phyloP scores from a whole-genome alignment of 2,797 vertebrate species.

The Urophycis tenuis region DNA sequence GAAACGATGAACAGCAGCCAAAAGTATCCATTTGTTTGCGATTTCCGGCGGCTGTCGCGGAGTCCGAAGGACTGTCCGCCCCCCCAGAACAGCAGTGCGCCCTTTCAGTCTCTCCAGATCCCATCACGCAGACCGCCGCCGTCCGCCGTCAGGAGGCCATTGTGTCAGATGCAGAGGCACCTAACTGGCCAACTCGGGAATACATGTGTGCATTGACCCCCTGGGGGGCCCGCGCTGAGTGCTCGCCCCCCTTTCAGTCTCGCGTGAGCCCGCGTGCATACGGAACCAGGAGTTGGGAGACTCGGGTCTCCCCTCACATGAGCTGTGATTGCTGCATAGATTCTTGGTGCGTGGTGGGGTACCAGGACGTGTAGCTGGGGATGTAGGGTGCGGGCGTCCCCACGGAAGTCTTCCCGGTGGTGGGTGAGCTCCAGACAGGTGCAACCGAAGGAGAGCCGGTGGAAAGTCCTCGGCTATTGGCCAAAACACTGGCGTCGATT shows the following conservation, averaged over 20 bases:
- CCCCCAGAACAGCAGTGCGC: constrained; percentile 48
- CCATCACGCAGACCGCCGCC: constrained; percentile 42
- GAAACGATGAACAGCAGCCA: constrained; percentile 63
- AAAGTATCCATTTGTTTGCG: constrained; percentile 55
- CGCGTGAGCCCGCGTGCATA: constrained; percentile 41
- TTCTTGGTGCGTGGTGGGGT: constrained; percentile 94
- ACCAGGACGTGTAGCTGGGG: constrained; percentile 98
- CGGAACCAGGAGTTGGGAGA: constrained; percentile 37
- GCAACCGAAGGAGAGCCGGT: constrained; percentile 85
- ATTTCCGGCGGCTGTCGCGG: constrained; percentile 51
- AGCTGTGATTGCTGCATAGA: constrained; percentile 98
- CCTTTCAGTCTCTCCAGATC: constrained; percentile 59
- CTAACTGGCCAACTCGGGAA: constrained; percentile 69
- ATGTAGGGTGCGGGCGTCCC: constrained; percentile 88
- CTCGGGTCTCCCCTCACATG: constrained; percentile 78
- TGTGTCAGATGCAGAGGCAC: constrained; percentile 63
- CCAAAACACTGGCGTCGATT: constrained; percentile 81
- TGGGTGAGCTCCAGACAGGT: constrained; percentile 87
- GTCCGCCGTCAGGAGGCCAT: constrained; percentile 61
- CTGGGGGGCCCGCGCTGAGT: constrained; percentile 39
- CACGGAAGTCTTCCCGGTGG: constrained; percentile 83
- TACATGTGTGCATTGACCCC: constrained; percentile 42
- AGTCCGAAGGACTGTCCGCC: constrained; percentile 58
- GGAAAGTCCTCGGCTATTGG: constrained; percentile 84
- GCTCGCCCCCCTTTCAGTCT: constrained; percentile 39